These are phyloP conservation scores for Drosophila algonquin DNA, from an alignment of 2,888 invertebrate species.

Conservation along the genomic window DNA sequence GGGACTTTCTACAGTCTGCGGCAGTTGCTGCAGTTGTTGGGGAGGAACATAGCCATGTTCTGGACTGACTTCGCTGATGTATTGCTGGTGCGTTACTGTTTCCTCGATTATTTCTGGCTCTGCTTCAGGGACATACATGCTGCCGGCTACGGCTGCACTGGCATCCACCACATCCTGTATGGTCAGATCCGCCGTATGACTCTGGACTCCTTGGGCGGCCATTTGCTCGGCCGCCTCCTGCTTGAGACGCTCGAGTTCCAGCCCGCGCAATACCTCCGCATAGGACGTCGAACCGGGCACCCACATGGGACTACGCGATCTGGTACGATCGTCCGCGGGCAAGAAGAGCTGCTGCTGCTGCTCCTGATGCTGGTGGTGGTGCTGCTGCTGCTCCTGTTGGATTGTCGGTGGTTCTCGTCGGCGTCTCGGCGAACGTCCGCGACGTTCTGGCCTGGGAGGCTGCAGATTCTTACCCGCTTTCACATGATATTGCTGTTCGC, in stretches of 20 bases:
- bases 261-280: constrained; percentile 91
- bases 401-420: constrained; percentile 46
- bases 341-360: constrained; percentile 63
- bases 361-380: constrained; percentile 26
- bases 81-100: constrained; percentile 36
- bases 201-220: constrained; percentile 58
- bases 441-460: constrained; percentile 64
- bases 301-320: constrained; percentile 90
- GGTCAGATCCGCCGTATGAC: constrained; percentile 56
- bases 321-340: constrained; percentile 81
- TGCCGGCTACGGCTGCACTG: constrained; percentile 41
- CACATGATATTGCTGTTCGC: constrained; percentile 47
- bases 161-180: constrained; percentile 73
- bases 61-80: constrained; percentile 30
- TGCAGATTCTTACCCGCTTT: constrained; percentile 62
- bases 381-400: constrained; percentile 26
- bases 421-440: constrained; percentile 80
- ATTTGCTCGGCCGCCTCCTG: constrained; percentile 42
- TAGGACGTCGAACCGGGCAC: constrained; percentile 90
- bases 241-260: constrained; percentile 80
- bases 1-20: constrained; percentile 7
- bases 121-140: constrained; percentile 45
- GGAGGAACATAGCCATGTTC: constrained; percentile 44
- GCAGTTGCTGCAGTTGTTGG: constrained; percentile 27
- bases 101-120: constrained; percentile 28